Evolutionary conservation across 92 coral and sea anemone species (phyloP).

Genomic region (Zoanthus sociatus): DNA sequence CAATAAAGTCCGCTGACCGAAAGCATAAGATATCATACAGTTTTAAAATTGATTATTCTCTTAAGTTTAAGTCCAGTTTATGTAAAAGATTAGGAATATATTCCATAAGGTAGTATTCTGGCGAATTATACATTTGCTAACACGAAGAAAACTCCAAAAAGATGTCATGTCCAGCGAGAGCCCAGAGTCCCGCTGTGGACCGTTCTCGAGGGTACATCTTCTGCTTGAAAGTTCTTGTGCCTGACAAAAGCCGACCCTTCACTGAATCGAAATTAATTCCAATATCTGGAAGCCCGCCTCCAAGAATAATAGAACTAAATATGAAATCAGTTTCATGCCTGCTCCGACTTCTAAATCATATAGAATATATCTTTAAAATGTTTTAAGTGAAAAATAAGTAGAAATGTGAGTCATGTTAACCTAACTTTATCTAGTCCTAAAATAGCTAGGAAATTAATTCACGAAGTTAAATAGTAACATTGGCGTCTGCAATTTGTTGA

Average conservation of each 20-base stretch:
- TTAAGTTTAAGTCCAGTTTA: neutral
- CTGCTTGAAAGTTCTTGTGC: neutral
- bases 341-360: neutral
- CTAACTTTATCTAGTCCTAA: too few relatives aligned
- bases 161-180: neutral
- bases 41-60: neutral
- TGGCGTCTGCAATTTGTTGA: neutral
- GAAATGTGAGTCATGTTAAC: neutral
- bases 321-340: neutral
- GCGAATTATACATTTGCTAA: neutral
- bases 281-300: conserved; percentile 11
- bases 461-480: neutral
- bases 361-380: neutral
- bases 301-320: neutral
- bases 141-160: neutral
- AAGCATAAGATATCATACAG: neutral
- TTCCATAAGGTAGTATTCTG: neutral
- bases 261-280: neutral
- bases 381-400: neutral
- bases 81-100: neutral
- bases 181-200: neutral
- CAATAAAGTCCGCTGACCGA: neutral
- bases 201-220: neutral
- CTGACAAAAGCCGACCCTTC: neutral
- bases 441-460: neutral